Evolutionary conservation across 2,113 vertebrate species (phyloP), one percentile per base, ranked within the genome.

Genomic region (Bos indicus): DNA sequence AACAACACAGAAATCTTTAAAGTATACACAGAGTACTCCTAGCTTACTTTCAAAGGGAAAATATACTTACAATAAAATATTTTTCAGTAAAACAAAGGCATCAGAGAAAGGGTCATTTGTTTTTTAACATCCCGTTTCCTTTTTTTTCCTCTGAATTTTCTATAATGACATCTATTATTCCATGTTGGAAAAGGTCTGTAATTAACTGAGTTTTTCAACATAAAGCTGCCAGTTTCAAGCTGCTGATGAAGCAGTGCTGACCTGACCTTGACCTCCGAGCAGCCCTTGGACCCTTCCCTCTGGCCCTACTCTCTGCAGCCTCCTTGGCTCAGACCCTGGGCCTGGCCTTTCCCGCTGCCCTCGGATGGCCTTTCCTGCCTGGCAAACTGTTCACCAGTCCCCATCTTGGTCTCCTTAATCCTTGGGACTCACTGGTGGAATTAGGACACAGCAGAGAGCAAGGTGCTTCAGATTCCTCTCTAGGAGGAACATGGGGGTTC

Each of bases 221-320:
- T 2, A 91, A 74, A 94, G 48, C 59, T 62, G 12, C 21, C 7
- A 17, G 25, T 77, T 77, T 78, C 28, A 62, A 60, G 84, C 84
- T 40, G 40, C 64, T 43, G 82, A n/a, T 64, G 40, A 46, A 90
- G 64, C 84, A 30, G 36, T 36, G 2, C 14, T 80, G 80, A 36
- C 19, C 60, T 92, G 96, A 93, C 88, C 81, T 95, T 98, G 97
- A 97, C 85, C 96, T 97, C 43, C 4, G 2, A 2, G 10, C 48
- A 90, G 80, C 77, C 84, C 56, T 52, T 52, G 64, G 33, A 56
- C 51, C 36, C 43, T 88, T 71, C n/a, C 16, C 51, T 60, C 52
- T 80, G 88, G 92, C 64, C 51, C 78, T 71, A 80, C 25, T 94
- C 28, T 64, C 46, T 19, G 11, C 8, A 77, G 84, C 36, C 26